Evolutionary conservation across 2,888 invertebrate species (phyloP).

Genomic region (Clusia tigrina): DNA sequence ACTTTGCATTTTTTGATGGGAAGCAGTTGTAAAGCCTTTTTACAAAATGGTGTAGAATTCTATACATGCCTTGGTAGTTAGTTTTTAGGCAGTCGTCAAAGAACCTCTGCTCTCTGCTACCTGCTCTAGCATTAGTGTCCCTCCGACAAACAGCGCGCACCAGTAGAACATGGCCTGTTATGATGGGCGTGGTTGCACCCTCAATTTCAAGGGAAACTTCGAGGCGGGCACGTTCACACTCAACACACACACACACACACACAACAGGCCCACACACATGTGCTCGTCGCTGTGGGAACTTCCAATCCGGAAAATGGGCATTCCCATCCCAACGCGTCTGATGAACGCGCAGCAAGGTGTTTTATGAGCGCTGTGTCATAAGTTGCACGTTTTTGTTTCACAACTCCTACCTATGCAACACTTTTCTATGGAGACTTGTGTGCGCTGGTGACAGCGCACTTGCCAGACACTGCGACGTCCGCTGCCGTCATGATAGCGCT

Average conservation of each 20-base stretch:
- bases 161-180: no score
- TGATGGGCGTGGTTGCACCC: conserved; percentile 50
- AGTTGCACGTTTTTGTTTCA: not conserved
- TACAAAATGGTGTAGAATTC: no score
- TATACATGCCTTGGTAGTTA: no score
- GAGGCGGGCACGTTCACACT: not conserved
- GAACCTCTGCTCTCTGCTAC: no score
- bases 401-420: conserved; percentile 10
- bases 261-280: not conserved
- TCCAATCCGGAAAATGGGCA: conserved; percentile 54
- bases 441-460: not conserved
- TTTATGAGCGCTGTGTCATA: conserved; percentile 8
- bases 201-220: conserved; percentile 38
- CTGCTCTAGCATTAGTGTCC: no score
- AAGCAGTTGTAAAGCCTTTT: no score
- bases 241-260: not conserved
- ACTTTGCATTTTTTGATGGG: no score
- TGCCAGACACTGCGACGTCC: conserved; percentile 27
- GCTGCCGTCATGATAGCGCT: conserved; percentile 15
- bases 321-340: conserved; percentile 45
- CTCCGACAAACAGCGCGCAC: no score
- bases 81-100: no score
- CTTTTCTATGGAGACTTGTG: not conserved
- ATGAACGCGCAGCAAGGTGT: not conserved
- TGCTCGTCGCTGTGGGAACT: conserved; percentile 26